These are phyloP conservation scores for Unio pictorum DNA, from an alignment of 2,888 invertebrate species.

Conservation along the genomic window DNA sequence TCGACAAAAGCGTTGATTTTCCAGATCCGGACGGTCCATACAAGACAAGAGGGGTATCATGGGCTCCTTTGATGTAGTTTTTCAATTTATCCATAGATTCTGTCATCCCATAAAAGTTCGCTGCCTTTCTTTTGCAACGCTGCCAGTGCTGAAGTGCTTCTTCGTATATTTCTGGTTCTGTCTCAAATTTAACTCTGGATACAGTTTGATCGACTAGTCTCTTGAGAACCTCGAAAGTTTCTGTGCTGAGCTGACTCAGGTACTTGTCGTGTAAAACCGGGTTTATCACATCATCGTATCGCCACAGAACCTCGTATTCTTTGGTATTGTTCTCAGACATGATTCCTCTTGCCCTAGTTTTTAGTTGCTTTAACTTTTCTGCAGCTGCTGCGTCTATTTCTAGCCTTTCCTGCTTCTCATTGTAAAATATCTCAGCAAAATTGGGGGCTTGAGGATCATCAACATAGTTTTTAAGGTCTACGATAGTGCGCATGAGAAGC, in stretches of 20 bases:
- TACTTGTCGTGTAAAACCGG: conserved; percentile 62
- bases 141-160: conserved; percentile 52
- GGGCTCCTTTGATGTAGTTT: conserved; percentile 49
- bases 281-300: conserved; percentile 65
- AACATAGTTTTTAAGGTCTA: conserved; percentile 68
- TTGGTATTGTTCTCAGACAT: conserved; percentile 45
- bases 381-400: conserved; percentile 47
- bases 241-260: conserved; percentile 51
- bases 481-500: conserved; percentile 60
- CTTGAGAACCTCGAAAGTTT: conserved; percentile 41
- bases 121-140: conserved; percentile 37
- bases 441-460: conserved; percentile 42
- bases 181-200: conserved; percentile 30
- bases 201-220: conserved; percentile 48
- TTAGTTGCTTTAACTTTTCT: conserved; percentile 47
- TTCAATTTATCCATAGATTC: conserved; percentile 38
- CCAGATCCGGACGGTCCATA: conserved; percentile 60
- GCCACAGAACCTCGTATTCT: conserved; percentile 65
- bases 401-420: conserved; percentile 45
- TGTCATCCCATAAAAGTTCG: conserved; percentile 44
- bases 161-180: conserved; percentile 39
- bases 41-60: conserved; percentile 54
- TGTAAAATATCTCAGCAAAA: conserved; percentile 58
- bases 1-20: conserved; percentile 61
- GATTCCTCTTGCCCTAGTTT: conserved; percentile 40